These are phyloP conservation scores for Myotis pilosus DNA, from an alignment of 2,797 vertebrate genomes.

Conservation along the genomic window DNA sequence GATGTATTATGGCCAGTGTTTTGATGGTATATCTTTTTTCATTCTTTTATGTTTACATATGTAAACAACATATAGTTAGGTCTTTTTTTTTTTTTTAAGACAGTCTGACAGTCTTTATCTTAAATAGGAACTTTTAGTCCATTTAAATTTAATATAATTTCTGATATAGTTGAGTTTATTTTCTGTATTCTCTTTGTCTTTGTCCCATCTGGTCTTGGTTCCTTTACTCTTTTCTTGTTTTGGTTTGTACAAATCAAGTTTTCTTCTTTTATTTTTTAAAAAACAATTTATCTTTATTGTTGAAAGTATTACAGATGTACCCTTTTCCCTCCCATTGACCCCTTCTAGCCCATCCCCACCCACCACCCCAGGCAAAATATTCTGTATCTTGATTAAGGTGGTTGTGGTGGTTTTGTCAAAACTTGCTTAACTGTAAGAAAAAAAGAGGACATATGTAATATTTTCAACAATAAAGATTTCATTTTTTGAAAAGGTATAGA, in stretches of 20 bases:
- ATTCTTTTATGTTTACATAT: not conserved
- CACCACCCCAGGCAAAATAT: too few species aligned
- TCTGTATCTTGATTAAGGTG: too few species aligned
- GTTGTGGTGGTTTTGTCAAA: too few species aligned
- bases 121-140: not conserved
- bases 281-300: too few species aligned
- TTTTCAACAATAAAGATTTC: too few species aligned
- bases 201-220: not conserved
- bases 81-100: not conserved
- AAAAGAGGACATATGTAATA: too few species aligned
- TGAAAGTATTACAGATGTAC: too few species aligned
- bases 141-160: conserved; percentile 34
- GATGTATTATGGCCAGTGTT: not conserved
- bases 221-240: not conserved
- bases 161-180: not conserved
- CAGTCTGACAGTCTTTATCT: not conserved
- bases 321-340: not conserved
- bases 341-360: not conserved
- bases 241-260: not conserved
- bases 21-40: not conserved
- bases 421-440: too few species aligned
- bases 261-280: not conserved
- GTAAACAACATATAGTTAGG: not conserved
- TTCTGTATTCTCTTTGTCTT: not conserved
- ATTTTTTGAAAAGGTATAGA: not conserved